These are phyloP conservation scores for Diarsia brunnea DNA, from an alignment of 2,888 invertebrate genomes.

Conservation along the genomic window DNA sequence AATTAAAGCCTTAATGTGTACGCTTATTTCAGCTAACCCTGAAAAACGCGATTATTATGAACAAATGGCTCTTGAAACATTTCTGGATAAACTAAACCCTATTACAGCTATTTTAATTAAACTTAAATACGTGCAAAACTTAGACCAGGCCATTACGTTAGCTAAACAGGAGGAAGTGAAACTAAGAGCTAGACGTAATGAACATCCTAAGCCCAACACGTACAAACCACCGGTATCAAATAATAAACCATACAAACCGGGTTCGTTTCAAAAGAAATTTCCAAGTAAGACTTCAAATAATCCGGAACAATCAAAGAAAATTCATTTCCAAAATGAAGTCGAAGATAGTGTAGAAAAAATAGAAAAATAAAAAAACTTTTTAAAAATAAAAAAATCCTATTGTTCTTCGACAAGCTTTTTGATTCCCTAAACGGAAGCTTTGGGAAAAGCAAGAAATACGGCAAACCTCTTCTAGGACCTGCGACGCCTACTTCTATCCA, in stretches of 20 bases:
- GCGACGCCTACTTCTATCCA: neutral
- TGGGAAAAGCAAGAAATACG: constrained; percentile 1
- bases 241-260: constrained; percentile 7
- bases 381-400: no score
- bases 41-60: constrained; percentile 48
- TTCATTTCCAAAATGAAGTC: no score
- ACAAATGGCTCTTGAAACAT: constrained; percentile 57
- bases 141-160: constrained; percentile 56
- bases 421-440: constrained; percentile 2
- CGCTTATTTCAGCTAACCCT: constrained; percentile 24
- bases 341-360: no score
- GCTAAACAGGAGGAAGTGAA: constrained; percentile 64
- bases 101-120: constrained; percentile 52
- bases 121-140: constrained; percentile 45
- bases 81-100: constrained; percentile 59
- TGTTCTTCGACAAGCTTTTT: neutral
- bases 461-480: neutral
- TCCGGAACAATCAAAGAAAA: no score
- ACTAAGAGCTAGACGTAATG: constrained; percentile 9
- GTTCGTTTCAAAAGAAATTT: neutral
- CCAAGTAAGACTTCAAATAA: no score
- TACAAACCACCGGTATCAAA: neutral
- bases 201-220: constrained; percentile 3
- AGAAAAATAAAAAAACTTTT: no score
- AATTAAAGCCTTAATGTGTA: constrained; percentile 30